A percentile compares a stretch with the other conserved stretches of the same genome.
Evolutionary conservation across 1,140 invertebrate genomes (phyloP).

Genomic region (Drosophila tani): DNA sequence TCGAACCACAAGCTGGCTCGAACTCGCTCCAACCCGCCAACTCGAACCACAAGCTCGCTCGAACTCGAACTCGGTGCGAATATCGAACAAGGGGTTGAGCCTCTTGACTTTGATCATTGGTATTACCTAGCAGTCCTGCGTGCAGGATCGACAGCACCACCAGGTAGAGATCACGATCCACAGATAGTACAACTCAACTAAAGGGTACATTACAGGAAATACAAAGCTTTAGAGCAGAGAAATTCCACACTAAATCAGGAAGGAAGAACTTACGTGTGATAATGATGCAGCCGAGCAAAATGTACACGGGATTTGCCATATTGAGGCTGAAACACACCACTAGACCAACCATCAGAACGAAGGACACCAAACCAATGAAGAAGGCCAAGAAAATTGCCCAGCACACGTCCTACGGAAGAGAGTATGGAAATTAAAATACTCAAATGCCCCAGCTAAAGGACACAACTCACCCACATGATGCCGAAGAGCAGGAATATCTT

Average conservation of each 20-base stretch:
- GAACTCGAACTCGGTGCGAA: neutral
- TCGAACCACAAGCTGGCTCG: neutral
- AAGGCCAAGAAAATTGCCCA: slow-evolving; percentile 10
- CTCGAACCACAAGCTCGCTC: neutral
- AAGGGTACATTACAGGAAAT: neutral
- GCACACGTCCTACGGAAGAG: slow-evolving; percentile 7
- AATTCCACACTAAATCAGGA: neutral
- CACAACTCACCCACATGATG: slow-evolving; percentile 20
- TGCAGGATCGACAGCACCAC: slow-evolving; percentile 29
- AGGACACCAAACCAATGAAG: neutral
- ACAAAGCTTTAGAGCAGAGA: neutral
- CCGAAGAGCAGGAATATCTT: slow-evolving; percentile 17
- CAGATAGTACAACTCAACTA: slow-evolving; percentile 29
- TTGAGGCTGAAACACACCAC: neutral
- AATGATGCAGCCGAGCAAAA: neutral
- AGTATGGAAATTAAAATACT: neutral
- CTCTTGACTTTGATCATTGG: neutral
- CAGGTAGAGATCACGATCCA: slow-evolving; percentile 36
- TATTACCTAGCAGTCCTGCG: slow-evolving; percentile 9
- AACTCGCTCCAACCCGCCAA: slow-evolving; percentile 5
- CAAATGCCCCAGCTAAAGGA: neutral
- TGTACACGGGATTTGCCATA: neutral
- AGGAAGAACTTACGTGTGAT: slow-evolving; percentile 5
- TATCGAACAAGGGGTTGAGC: neutral
- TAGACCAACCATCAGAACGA: neutral